phyloP scores from a whole-genome alignment of 1,140 invertebrate species.

The Globodera rostochiensis region DNA sequence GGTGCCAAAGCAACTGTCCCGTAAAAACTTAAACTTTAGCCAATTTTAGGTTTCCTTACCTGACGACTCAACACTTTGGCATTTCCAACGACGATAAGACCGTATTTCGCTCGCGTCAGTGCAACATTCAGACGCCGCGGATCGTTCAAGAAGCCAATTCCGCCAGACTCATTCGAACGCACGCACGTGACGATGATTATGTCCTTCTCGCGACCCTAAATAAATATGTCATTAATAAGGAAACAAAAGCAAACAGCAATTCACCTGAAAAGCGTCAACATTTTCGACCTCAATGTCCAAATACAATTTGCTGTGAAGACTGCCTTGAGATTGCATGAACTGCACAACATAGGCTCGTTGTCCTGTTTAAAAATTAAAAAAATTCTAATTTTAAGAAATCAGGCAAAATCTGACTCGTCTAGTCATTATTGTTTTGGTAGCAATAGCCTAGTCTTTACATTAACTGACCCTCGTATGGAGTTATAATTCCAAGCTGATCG shows the following conservation, averaged over 20 bases:
- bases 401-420: not conserved
- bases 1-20: constrained; percentile 93
- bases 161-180: constrained; percentile 88
- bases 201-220: constrained; percentile 88
- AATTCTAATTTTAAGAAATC: too few relatives aligned
- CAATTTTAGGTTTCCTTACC: constrained; percentile 71
- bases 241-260: constrained; percentile 7
- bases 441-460: too few relatives aligned
- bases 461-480: constrained; percentile 10
- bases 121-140: constrained; percentile 96
- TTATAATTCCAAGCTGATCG: constrained; percentile 77
- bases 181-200: constrained; percentile 89
- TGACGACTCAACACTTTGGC: constrained; percentile 96
- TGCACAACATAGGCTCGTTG: constrained; percentile 96
- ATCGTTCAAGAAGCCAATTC: constrained; percentile 91
- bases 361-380: constrained; percentile 65
- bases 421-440: not conserved
- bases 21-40: constrained; percentile 69
- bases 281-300: constrained; percentile 98
- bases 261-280: constrained; percentile 86
- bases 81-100: constrained; percentile 97
- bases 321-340: constrained; percentile 98
- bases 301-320: constrained; percentile 91
- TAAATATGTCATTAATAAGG: constrained; percentile 24
- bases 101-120: constrained; percentile 90